Conservation (phyloP, 1,140 invertebrate species). For the Leptopilina clavipes region DNA sequence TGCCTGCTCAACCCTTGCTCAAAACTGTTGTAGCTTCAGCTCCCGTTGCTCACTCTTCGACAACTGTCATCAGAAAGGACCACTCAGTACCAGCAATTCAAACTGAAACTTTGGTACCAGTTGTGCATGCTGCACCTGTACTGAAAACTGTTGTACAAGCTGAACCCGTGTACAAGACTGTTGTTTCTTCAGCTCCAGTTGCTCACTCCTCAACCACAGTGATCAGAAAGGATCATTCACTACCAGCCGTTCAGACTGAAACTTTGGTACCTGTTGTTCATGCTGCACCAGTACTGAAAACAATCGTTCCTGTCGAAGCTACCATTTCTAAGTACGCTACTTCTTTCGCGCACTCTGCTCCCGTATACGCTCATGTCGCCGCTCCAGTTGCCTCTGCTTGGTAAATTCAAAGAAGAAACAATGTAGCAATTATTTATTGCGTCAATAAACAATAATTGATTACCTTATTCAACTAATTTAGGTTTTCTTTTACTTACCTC, state of each 20-base stretch:
- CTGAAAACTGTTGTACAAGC: conserved; percentile 50
- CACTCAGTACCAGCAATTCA: not conserved
- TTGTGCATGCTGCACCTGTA: conserved; percentile 59
- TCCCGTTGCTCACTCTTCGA: not conserved
- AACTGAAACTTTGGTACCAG: no score
- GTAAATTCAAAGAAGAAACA: no score
- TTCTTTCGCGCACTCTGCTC: no score
- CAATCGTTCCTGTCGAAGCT: no score
- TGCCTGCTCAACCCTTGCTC: conserved; percentile 30
- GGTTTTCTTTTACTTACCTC: no score
- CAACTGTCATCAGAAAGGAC: not conserved
- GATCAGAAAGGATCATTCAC: not conserved
- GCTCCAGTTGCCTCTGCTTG: not conserved
- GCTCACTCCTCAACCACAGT: not conserved
- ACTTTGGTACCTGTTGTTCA: conserved; percentile 46
- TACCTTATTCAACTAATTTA: no score
- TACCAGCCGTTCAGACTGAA: not conserved
- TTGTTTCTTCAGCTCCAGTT: not conserved
- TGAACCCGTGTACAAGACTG: no score
- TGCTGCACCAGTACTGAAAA: conserved; percentile 44
- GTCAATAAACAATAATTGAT: no score
- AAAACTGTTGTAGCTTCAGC: not conserved
- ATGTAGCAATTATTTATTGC: no score
- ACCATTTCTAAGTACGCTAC: no score
- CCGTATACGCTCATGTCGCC: not conserved